Evolutionary conservation across 2,113 vertebrate species (phyloP).

Genomic region (Paradisaea rubra): DNA sequence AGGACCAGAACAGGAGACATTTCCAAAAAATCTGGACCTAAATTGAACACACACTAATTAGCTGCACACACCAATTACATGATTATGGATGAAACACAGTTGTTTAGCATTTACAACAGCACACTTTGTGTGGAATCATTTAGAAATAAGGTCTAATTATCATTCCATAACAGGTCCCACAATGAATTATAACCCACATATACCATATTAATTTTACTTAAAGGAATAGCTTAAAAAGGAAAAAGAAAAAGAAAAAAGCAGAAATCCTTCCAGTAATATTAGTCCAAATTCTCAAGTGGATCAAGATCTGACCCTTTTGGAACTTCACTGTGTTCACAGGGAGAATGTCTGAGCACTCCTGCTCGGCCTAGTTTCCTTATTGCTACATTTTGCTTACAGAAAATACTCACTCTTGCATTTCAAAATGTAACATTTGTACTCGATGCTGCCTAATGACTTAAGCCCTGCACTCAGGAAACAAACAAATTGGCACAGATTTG

Average conservation of each 20-base stretch:
- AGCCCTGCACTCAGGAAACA: neutral
- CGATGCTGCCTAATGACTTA: neutral
- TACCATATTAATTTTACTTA: neutral
- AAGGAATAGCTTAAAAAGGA: neutral
- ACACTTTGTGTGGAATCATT: constrained; percentile 17
- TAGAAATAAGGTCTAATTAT: constrained; percentile 48
- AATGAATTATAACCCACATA: constrained; percentile 15
- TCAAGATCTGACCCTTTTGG: neutral
- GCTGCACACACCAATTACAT: constrained; percentile 36
- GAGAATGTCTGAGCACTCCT: neutral
- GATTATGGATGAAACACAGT: constrained; percentile 34
- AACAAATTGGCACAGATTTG: neutral
- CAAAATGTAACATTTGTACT: neutral
- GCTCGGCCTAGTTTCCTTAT: neutral
- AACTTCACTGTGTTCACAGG: neutral
- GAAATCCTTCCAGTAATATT: neutral
- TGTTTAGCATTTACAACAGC: constrained; percentile 45
- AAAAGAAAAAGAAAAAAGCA: neutral
- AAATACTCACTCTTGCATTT: neutral
- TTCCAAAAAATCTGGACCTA: constrained; percentile 58
- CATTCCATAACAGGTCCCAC: constrained; percentile 28
- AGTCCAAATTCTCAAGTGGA: neutral
- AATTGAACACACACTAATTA: constrained; percentile 40
- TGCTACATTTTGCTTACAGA: neutral
- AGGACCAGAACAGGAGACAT: constrained; percentile 58